These are phyloP conservation scores for Elmis aenea DNA, from an alignment of 2,888 invertebrate species.

Conservation along the genomic window DNA sequence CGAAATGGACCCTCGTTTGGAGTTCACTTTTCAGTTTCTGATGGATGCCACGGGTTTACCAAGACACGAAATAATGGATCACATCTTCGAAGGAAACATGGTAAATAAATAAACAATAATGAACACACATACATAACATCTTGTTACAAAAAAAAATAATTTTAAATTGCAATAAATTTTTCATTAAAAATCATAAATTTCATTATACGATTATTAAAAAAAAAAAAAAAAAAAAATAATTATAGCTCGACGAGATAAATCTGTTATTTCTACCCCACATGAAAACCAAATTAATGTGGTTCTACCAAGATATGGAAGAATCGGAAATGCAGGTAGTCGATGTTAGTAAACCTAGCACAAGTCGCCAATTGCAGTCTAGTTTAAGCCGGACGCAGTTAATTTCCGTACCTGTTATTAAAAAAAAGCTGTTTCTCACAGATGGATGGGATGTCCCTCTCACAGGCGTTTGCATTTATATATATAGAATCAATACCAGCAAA, in stretches of 20 bases:
- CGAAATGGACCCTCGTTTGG: constrained; percentile 88
- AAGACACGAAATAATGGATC: constrained; percentile 83
- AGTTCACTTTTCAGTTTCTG: constrained; percentile 83
- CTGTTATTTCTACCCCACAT: constrained; percentile 80
- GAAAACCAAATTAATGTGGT: constrained; percentile 82
- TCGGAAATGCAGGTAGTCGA: constrained; percentile 45
- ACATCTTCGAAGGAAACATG: constrained; percentile 87
- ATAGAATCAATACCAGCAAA: constrained; percentile 76
- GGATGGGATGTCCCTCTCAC: constrained; percentile 78
- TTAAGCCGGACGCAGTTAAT: constrained; percentile 41
- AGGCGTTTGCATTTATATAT: constrained; percentile 81
- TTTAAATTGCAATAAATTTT: no score
- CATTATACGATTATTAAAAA: not conserved
- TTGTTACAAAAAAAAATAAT: no score
- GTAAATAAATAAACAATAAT: constrained; percentile 43
- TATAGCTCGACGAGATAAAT: constrained; percentile 80
- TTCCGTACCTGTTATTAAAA: constrained; percentile 52
- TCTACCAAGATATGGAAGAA: constrained; percentile 81
- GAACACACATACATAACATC: not conserved
- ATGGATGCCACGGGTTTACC: constrained; percentile 79
- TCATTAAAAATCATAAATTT: no score
- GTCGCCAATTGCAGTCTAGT: constrained; percentile 35
- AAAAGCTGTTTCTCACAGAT: constrained; percentile 78
- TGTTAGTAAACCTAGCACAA: constrained; percentile 35
- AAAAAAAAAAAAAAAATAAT: constrained; percentile 13